Evolutionary conservation across 2,113 vertebrate species (phyloP).

Genomic region (Epinephelus cyanopodus): DNA sequence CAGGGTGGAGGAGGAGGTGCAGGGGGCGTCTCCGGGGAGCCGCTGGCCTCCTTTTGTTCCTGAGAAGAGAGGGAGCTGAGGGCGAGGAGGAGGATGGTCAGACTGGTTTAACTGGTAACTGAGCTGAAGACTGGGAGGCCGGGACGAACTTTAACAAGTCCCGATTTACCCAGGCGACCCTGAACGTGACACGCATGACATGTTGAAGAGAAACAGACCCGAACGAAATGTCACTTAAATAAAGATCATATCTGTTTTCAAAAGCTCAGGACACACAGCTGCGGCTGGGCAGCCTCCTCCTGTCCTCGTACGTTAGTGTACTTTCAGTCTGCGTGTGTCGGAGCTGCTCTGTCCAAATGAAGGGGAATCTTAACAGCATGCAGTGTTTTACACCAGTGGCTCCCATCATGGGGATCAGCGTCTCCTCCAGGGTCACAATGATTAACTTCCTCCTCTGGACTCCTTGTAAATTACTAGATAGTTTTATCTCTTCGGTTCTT

Average conservation of each 20-base stretch:
- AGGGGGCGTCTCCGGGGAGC: slow-evolving; percentile 60
- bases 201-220: not conserved
- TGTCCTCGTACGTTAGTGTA: not conserved
- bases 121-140: slow-evolving; percentile 31
- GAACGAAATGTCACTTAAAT: not conserved
- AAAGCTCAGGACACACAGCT: too few species aligned
- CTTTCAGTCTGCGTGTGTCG: too few species aligned
- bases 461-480: too few species aligned
- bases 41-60: slow-evolving; percentile 72
- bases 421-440: too few species aligned
- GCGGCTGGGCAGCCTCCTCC: too few species aligned
- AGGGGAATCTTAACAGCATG: too few species aligned
- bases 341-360: too few species aligned
- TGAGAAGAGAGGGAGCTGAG: slow-evolving; percentile 51
- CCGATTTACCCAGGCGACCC: not conserved
- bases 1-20: slow-evolving; percentile 26
- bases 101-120: slow-evolving; percentile 64
- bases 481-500: too few species aligned
- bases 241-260: not conserved
- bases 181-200: not conserved
- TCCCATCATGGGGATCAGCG: too few species aligned
- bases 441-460: too few species aligned
- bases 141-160: not conserved
- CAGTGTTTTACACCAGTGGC: too few species aligned
- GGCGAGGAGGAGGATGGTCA: slow-evolving; percentile 40